Conservation (phyloP, 2,888 invertebrate genomes). For the Eucera pruinosa region DNA sequence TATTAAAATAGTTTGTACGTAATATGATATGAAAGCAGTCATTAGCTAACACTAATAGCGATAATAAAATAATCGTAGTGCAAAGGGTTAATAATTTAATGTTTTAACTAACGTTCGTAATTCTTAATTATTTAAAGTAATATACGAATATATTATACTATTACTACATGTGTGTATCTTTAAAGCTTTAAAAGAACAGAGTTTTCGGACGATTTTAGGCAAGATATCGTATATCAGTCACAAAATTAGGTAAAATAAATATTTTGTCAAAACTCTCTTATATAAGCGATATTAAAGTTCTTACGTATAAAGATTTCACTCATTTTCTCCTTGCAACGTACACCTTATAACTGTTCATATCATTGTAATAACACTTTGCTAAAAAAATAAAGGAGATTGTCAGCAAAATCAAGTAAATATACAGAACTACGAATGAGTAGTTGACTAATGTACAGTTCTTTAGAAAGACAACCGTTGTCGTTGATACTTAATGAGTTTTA, state of each 20-base stretch:
- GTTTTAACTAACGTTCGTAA: no score
- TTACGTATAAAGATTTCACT: neutral
- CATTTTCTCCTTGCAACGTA: neutral
- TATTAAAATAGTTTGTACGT: no score
- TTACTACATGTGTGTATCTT: no score
- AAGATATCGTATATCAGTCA: neutral
- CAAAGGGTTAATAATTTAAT: no score
- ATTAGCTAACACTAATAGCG: no score
- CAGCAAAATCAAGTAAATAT: neutral
- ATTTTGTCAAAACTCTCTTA: neutral
- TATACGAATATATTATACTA: neutral
- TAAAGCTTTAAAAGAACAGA: no score
- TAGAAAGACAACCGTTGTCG: slow-evolving; percentile 12
- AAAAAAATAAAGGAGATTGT: neutral
- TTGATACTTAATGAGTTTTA: slow-evolving; percentile 57
- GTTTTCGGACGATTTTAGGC: neutral
- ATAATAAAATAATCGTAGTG: no score
- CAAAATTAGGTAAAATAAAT: neutral
- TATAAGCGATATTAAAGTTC: neutral
- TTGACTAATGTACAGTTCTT: slow-evolving; percentile 1
- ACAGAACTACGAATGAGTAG: neutral
- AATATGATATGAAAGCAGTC: no score
- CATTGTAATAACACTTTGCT: neutral
- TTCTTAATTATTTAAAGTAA: neutral
- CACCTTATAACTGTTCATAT: neutral